These are phyloP conservation scores for Lepidostoma basale DNA, from an alignment of 1,140 invertebrate species.

Conservation along the genomic window DNA sequence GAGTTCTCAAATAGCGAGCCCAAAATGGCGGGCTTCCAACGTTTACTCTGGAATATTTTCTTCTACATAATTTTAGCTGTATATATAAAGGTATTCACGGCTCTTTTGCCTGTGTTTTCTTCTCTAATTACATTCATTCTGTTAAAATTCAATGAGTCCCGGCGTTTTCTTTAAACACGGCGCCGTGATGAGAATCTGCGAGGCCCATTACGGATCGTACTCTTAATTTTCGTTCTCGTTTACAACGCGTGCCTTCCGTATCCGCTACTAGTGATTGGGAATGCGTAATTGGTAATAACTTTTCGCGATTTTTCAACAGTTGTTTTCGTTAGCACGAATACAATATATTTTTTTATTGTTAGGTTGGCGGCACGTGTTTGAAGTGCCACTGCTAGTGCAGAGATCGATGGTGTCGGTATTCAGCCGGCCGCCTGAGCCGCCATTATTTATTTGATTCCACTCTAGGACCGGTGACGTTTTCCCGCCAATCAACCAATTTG, in stretches of 20 bases:
- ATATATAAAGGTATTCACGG: not conserved
- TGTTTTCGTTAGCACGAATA: too few species aligned
- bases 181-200: conserved; percentile 37
- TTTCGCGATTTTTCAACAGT: too few species aligned
- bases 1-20: not conserved
- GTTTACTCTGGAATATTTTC: not conserved
- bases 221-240: conserved; percentile 35
- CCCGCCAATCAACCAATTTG: conserved; percentile 5
- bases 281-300: too few species aligned
- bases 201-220: conserved; percentile 26
- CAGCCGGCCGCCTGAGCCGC: too few species aligned
- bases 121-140: conserved; percentile 43
- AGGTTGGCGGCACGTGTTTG: too few species aligned
- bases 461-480: not conserved
- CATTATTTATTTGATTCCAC: not conserved
- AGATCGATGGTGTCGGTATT: too few species aligned
- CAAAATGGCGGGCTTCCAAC: not conserved
- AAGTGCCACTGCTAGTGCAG: too few species aligned
- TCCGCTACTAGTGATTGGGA: conserved; percentile 31
- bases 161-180: conserved; percentile 35
- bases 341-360: too few species aligned
- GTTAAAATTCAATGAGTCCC: conserved; percentile 45
- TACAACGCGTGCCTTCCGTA: too few species aligned
- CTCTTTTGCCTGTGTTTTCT: conserved; percentile 33
- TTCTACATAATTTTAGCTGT: not conserved